Conservation (phyloP, 2,797 vertebrate species). For the Australoheros facetus region DNA sequence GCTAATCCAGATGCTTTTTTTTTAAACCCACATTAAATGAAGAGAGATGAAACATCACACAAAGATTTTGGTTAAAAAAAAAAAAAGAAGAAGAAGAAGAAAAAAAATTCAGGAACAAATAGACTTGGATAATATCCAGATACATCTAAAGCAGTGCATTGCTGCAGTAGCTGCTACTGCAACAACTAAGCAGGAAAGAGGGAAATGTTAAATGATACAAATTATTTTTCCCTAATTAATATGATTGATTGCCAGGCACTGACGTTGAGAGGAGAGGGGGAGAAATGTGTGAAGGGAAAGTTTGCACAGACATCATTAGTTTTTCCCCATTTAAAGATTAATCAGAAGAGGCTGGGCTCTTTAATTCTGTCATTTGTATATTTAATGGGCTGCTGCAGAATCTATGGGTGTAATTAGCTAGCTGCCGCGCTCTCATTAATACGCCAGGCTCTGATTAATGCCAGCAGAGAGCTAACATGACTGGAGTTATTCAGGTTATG, state of each 20-base stretch:
- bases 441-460: constrained; percentile 99
- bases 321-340: constrained; percentile 99
- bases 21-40: constrained; percentile 60
- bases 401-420: constrained; percentile 99
- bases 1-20: constrained; percentile 70
- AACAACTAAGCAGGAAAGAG: constrained; percentile 75
- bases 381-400: constrained; percentile 99
- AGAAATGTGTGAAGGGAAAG: constrained; percentile 97
- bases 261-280: constrained; percentile 94
- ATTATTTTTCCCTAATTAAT: constrained; percentile 91
- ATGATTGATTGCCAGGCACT: constrained; percentile 97
- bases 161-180: constrained; percentile 46
- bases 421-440: constrained; percentile 99
- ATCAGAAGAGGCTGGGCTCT: constrained; percentile 99
- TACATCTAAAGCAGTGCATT: constrained; percentile 55
- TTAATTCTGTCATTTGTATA: constrained; percentile 99
- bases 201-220: constrained; percentile 84
- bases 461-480: constrained; percentile 99
- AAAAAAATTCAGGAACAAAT: constrained; percentile 57
- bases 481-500: constrained; percentile 99
- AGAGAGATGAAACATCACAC: constrained; percentile 64
- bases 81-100: constrained; percentile 39
- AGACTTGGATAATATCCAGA: constrained; percentile 68
- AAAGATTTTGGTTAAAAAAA: constrained; percentile 19
- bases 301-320: constrained; percentile 99